Percentiles rank a stretch among this genome's conserved stretches.
Evolutionary conservation across 2,888 invertebrate genomes (phyloP).

Genomic region (Hemithea aestivaria): DNA sequence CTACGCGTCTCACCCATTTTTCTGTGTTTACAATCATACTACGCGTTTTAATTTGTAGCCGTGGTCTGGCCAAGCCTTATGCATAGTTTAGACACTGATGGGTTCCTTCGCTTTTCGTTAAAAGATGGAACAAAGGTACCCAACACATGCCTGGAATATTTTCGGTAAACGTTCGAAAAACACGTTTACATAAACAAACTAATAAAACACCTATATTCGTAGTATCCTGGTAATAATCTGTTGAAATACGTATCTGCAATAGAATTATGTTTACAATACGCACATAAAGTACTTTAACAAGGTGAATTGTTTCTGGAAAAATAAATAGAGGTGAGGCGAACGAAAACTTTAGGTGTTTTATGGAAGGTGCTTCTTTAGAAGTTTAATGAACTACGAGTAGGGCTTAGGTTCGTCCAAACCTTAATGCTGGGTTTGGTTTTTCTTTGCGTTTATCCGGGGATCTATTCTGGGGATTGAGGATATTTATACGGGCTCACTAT

Average conservation of each 20-base stretch:
- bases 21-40: too few species aligned
- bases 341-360: conserved; percentile 5
- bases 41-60: too few species aligned
- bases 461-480: too few species aligned
- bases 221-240: conserved; percentile 21
- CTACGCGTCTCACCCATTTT: too few species aligned
- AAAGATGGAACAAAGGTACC: neutral
- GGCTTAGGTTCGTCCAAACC: too few species aligned
- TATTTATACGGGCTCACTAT: too few species aligned
- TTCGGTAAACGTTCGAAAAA: conserved; percentile 17
- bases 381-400: too few species aligned
- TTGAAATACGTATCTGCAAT: conserved; percentile 18
- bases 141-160: conserved; percentile 14
- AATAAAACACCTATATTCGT: conserved; percentile 19
- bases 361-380: conserved; percentile 5
- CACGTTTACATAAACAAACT: conserved; percentile 22
- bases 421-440: too few species aligned
- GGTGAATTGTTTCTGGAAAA: conserved; percentile 14
- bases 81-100: too few species aligned
- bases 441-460: too few species aligned
- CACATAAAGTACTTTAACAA: conserved; percentile 22
- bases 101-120: conserved; percentile 1
- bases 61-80: too few species aligned
- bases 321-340: conserved; percentile 16
- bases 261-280: conserved; percentile 22